phyloP scores from a whole-genome alignment of 2,888 invertebrate genomes.

The Apamea monoglypha region DNA sequence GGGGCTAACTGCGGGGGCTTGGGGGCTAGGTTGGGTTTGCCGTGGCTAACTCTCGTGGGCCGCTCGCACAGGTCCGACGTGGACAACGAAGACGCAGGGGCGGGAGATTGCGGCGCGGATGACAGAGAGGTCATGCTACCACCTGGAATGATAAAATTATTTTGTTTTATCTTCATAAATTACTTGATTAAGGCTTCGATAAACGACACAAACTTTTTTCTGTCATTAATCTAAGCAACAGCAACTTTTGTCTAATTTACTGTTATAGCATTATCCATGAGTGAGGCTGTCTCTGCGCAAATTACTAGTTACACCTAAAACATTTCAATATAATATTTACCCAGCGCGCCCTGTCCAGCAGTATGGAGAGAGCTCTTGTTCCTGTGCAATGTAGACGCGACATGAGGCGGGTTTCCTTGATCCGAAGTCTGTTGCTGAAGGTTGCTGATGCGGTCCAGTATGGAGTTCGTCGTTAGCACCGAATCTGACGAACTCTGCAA shows the following conservation, averaged over 20 bases:
- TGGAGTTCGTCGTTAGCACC: slow-evolving; percentile 85
- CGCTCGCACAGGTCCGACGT: slow-evolving; percentile 86
- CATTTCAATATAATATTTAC: slow-evolving; percentile 66
- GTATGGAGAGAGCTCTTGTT: slow-evolving; percentile 86
- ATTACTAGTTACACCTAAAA: not conserved
- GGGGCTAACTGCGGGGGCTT: slow-evolving; percentile 92
- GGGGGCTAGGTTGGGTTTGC: slow-evolving; percentile 96
- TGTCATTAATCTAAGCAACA: not conserved
- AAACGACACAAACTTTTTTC: no score
- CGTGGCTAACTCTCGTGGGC: slow-evolving; percentile 90
- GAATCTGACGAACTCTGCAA: slow-evolving; percentile 92
- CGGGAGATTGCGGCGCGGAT: slow-evolving; percentile 78
- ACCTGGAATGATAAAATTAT: slow-evolving; percentile 69
- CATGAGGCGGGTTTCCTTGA: slow-evolving; percentile 72
- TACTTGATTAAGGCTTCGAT: not conserved
- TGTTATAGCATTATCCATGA: not conserved
- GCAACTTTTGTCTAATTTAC: no score
- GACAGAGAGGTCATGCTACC: slow-evolving; percentile 87
- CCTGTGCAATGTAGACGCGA: slow-evolving; percentile 80
- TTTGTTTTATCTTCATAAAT: not conserved
- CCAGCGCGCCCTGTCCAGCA: slow-evolving; percentile 78
- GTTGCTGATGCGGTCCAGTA: slow-evolving; percentile 91
- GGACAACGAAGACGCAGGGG: slow-evolving; percentile 83
- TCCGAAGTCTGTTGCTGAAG: slow-evolving; percentile 81
- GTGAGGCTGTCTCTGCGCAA: not conserved